Conservation (phyloP, 2,888 invertebrate genomes). For the Gastracanthus pulcherrimus region DNA sequence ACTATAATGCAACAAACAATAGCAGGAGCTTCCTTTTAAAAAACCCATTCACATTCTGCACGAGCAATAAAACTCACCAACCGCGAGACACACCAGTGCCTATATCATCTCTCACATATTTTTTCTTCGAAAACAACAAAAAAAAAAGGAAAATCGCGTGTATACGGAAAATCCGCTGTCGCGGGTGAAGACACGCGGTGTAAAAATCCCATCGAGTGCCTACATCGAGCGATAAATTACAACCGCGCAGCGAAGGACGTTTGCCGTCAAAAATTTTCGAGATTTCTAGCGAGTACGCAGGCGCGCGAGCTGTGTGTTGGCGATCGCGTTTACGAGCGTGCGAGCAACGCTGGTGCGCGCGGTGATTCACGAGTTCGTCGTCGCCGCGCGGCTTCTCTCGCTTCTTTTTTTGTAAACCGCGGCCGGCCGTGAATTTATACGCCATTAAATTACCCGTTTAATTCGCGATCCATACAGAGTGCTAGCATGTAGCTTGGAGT, state of each 20-base stretch:
- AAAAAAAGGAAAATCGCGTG: no score
- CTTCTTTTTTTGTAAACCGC: neutral
- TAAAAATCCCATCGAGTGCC: no score
- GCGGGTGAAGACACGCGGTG: no score
- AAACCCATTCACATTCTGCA: neutral
- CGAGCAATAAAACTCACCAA: neutral
- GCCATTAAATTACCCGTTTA: conserved; percentile 59
- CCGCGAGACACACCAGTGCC: neutral
- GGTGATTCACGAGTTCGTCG: conserved; percentile 58
- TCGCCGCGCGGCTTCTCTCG: conserved; percentile 46
- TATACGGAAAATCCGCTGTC: no score
- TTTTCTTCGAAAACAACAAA: neutral
- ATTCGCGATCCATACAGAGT: conserved; percentile 18
- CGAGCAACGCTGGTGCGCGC: conserved; percentile 1
- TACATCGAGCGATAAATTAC: neutral
- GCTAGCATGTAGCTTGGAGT: neutral
- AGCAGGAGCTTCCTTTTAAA: neutral
- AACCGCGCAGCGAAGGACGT: neutral
- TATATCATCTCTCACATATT: neutral
- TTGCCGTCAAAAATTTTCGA: neutral
- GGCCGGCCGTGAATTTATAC: conserved; percentile 59
- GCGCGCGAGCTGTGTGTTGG: neutral
- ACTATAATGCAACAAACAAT: neutral
- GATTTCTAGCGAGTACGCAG: neutral
- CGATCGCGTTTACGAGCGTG: conserved; percentile 10